Conservation (phyloP, 2,797 vertebrate species). For the Mareca penelope region DNA sequence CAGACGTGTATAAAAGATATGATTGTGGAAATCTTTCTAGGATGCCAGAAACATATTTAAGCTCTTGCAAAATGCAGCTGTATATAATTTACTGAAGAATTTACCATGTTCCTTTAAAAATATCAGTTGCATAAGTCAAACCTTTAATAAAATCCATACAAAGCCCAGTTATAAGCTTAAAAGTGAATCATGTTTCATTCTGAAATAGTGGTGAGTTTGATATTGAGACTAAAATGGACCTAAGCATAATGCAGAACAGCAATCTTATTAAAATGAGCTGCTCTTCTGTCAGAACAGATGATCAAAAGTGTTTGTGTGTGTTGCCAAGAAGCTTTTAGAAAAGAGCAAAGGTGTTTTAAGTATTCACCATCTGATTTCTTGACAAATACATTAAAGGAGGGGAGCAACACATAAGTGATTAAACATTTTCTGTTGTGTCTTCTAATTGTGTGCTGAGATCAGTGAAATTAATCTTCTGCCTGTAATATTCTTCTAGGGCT, state of each 20-base stretch:
- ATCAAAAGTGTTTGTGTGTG: neutral
- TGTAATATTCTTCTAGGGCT: neutral
- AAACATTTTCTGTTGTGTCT: accelerated
- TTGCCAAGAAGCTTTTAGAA: neutral
- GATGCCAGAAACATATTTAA: neutral
- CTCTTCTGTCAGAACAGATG: neutral
- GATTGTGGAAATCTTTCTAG: neutral
- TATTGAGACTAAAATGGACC: neutral
- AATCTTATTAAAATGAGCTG: neutral
- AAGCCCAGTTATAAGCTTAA: neutral
- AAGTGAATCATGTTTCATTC: neutral
- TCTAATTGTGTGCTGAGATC: neutral
- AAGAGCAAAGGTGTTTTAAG: neutral
- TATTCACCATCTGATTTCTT: neutral
- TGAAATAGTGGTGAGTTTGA: neutral
- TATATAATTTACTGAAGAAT: neutral
- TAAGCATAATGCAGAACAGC: neutral
- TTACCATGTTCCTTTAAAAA: neutral
- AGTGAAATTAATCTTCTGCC: neutral
- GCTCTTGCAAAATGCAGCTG: neutral
- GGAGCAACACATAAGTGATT: neutral
- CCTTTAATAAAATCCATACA: neutral
- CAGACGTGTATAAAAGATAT: neutral
- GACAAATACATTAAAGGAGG: neutral
- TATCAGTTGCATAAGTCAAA: neutral